Percentiles rank a stretch among this genome's conserved stretches.
These are phyloP conservation scores for Trissolcus basalis DNA, from an alignment of 1,140 invertebrate genomes.

Conservation along the genomic window DNA sequence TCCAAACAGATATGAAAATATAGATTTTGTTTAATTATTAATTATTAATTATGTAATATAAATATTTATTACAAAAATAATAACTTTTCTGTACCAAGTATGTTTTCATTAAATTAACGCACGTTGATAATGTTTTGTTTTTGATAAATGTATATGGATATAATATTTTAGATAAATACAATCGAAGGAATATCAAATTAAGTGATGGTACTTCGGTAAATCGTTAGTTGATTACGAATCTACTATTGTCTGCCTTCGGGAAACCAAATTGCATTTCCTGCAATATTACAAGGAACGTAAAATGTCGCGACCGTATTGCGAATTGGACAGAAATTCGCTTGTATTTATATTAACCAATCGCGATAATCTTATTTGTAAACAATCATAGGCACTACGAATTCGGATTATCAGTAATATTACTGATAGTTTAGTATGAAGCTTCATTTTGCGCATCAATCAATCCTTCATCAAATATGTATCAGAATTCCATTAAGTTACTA, in stretches of 20 bases:
- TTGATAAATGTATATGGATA: no score
- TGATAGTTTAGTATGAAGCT: not conserved
- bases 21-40: no score
- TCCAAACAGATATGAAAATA: no score
- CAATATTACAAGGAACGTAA: constrained; percentile 13
- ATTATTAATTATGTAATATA: no score
- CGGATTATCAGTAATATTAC: not conserved
- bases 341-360: not conserved
- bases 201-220: constrained; percentile 4
- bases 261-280: constrained; percentile 14
- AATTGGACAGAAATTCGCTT: not conserved
- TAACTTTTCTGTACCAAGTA: no score
- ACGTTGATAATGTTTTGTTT: no score
- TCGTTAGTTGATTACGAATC: constrained; percentile 12
- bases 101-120: no score
- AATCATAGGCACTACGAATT: not conserved
- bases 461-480: constrained; percentile 22
- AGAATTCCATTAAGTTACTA: constrained; percentile 24
- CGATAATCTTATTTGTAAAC: constrained; percentile 4
- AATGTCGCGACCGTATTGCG: constrained; percentile 4
- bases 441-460: constrained; percentile 1
- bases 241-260: constrained; percentile 5
- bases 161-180: constrained; percentile 7
- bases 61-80: no score
- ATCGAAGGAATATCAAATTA: constrained; percentile 11